Conservation (phyloP, 2,888 invertebrate species). For the Papilio demoleus region DNA sequence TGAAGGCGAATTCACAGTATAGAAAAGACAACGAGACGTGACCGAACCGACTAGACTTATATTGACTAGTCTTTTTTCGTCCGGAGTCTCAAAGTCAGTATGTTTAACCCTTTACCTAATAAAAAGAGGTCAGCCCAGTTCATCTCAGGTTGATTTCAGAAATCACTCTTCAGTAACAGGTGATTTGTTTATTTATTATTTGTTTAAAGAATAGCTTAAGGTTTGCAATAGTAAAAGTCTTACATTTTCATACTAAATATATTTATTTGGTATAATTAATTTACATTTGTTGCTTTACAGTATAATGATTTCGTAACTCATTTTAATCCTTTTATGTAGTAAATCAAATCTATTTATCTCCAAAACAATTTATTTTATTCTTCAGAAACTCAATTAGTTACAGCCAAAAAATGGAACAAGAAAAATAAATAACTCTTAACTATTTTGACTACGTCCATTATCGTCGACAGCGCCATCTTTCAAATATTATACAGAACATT, state of each 20-base stretch:
- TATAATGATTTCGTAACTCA: slow-evolving; percentile 26
- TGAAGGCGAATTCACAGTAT: neutral
- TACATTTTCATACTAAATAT: slow-evolving; percentile 57
- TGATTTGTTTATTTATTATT: no score
- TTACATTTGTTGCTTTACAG: slow-evolving; percentile 49
- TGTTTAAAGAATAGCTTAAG: no score
- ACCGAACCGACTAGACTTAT: neutral
- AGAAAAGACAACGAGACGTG: no score
- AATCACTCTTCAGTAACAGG: no score
- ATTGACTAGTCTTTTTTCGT: neutral
- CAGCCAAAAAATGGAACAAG: slow-evolving; percentile 40
- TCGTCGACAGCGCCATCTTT: slow-evolving; percentile 72
- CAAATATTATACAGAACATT: slow-evolving; percentile 61
- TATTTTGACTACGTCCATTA: slow-evolving; percentile 47
- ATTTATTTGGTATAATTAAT: slow-evolving; percentile 66
- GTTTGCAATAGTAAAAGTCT: slow-evolving; percentile 12
- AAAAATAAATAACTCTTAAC: slow-evolving; percentile 45
- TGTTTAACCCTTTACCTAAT: no score
- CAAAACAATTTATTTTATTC: slow-evolving; percentile 24
- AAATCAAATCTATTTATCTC: slow-evolving; percentile 15
- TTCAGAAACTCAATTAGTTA: slow-evolving; percentile 24
- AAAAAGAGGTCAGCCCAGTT: no score
- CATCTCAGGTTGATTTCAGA: no score
- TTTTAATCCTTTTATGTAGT: slow-evolving; percentile 25
- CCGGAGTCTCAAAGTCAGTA: neutral